Conservation (phyloP, 2,113 vertebrate species). For the Cinclus mexicanus region DNA sequence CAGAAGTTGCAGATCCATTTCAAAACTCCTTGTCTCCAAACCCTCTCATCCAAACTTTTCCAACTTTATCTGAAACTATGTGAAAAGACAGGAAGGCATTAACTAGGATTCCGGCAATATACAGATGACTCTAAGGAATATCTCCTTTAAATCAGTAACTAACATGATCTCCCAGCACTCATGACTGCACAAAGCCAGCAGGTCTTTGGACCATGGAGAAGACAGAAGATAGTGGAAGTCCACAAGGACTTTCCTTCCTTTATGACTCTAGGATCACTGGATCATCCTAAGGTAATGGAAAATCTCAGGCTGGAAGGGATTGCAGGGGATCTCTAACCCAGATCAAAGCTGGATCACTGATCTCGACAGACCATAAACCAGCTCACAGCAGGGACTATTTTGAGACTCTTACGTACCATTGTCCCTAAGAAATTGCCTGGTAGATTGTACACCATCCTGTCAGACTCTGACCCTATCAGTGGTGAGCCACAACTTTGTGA, state of each 20-base stretch:
- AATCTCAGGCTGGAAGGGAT: neutral
- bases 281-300: neutral
- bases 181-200: neutral
- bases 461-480: neutral
- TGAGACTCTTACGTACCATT: fast-evolving
- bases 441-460: neutral
- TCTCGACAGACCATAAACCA: neutral
- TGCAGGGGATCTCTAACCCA: neutral
- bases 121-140: neutral
- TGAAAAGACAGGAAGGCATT: neutral
- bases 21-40: neutral
- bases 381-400: neutral
- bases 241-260: neutral
- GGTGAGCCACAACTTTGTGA: neutral
- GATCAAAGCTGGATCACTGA: neutral
- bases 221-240: neutral
- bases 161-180: neutral
- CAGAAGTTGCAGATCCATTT: neutral
- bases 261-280: neutral
- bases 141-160: neutral
- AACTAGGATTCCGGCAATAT: neutral
- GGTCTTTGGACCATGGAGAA: neutral
- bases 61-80: neutral
- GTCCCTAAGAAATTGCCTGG: neutral
- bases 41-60: neutral